Percentiles rank a stretch among this genome's conserved stretches.
phyloP scores from a whole-genome alignment of 2,113 vertebrate species.

The Heptranchias perlo region DNA sequence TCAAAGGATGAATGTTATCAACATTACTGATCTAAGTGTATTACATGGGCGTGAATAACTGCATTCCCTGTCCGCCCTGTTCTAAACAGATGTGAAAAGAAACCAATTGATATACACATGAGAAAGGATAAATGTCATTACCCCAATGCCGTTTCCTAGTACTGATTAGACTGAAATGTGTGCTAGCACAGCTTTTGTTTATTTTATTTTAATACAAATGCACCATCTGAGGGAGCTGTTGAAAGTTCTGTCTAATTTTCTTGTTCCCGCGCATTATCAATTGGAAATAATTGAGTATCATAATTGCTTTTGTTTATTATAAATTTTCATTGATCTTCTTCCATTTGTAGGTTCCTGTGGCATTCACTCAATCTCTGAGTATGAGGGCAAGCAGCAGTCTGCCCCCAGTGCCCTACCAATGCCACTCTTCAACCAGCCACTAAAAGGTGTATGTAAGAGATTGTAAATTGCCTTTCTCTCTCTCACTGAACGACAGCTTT shows the following conservation, averaged over 20 bases:
- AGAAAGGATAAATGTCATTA: not conserved
- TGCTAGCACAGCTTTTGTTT: not conserved
- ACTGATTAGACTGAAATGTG: not conserved
- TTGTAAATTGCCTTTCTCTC: not conserved
- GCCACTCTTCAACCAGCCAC: not conserved
- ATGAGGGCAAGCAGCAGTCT: not conserved
- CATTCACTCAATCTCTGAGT: not conserved
- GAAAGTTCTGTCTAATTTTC: not conserved
- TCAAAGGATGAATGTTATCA: not conserved
- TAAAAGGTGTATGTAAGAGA: not conserved
- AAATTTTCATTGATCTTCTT: not conserved
- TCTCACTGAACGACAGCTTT: not conserved
- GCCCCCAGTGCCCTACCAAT: not conserved
- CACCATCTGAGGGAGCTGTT: not conserved
- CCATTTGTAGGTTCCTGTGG: not conserved
- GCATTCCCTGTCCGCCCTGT: not conserved
- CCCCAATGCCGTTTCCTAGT: not conserved
- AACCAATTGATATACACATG: not conserved
- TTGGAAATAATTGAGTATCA: not conserved
- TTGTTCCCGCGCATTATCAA: not conserved
- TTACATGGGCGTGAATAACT: not conserved
- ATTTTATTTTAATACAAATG: conserved; percentile 1
- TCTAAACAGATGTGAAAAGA: conserved; percentile 9
- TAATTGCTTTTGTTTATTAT: not conserved
- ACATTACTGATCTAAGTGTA: not conserved